phyloP scores from a whole-genome alignment of 2,113 vertebrate species.

The Prinia subflava region DNA sequence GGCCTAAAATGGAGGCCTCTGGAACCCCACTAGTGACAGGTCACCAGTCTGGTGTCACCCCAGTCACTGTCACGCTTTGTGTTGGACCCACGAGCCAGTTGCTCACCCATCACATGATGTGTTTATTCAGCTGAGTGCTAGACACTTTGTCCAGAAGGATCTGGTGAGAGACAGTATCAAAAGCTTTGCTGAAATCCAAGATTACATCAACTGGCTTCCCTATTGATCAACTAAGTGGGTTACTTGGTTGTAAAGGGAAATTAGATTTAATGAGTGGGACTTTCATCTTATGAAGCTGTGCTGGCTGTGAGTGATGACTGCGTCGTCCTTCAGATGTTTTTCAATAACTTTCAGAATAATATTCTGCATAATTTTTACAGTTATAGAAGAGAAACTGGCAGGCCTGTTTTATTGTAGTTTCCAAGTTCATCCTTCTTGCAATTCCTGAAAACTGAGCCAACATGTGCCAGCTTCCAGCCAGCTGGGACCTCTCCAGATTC shows the following conservation, averaged over 20 bases:
- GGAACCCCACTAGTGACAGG: background rate
- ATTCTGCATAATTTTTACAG: background rate
- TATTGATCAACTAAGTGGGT: background rate
- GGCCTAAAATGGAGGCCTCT: background rate
- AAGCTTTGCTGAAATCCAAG: background rate
- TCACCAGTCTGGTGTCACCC: background rate
- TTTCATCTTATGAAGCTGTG: background rate
- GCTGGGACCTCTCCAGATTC: background rate
- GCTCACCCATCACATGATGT: background rate
- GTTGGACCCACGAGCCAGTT: background rate
- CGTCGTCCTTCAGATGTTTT: background rate
- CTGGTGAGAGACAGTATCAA: accelerated
- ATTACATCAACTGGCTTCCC: background rate
- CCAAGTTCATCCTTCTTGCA: background rate
- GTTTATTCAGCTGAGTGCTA: background rate
- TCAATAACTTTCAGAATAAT: background rate
- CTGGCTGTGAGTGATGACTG: background rate
- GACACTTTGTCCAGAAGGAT: background rate
- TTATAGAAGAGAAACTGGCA: background rate
- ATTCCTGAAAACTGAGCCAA: background rate
- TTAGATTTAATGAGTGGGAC: background rate
- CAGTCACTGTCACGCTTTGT: background rate
- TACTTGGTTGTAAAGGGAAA: background rate
- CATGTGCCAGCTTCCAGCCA: background rate
- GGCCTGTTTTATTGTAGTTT: background rate